phyloP scores from a whole-genome alignment of 2,888 invertebrate genomes.

The Eupithecia abbreviata region DNA sequence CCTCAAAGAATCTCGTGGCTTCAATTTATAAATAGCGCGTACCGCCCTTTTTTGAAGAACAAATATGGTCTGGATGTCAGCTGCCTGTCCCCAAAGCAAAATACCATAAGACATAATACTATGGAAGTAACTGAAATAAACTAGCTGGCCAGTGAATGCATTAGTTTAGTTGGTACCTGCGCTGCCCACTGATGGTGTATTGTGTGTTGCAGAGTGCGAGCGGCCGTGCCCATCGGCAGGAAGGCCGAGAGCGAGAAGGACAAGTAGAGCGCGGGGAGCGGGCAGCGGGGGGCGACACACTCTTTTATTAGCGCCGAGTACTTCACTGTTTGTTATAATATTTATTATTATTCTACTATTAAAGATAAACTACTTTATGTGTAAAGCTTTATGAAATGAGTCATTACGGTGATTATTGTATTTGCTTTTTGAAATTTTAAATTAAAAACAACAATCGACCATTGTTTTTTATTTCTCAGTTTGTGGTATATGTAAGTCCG shows the following conservation, averaged over 20 bases:
- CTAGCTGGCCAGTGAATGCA: no score
- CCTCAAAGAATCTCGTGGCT: no score
- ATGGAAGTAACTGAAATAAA: no score
- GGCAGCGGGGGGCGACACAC: conserved; percentile 63
- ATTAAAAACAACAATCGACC: conserved; percentile 74
- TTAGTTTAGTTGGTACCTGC: no score
- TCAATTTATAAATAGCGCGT: no score
- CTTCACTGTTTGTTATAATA: conserved; percentile 78
- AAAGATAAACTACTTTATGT: conserved; percentile 77
- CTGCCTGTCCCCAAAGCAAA: no score
- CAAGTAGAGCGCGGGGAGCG: conserved; percentile 83
- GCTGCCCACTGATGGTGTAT: neutral
- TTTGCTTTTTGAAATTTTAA: conserved; percentile 84
- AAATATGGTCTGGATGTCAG: no score
- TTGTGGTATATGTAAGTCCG: no score
- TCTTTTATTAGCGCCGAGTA: conserved; percentile 63
- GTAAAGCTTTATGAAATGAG: conserved; percentile 83
- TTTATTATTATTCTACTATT: conserved; percentile 79
- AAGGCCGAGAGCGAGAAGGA: conserved; percentile 93
- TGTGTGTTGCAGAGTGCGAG: conserved; percentile 87
- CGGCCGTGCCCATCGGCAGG: conserved; percentile 94
- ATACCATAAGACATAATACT: no score
- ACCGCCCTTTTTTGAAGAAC: no score
- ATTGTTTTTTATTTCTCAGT: conserved; percentile 44
- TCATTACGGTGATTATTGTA: conserved; percentile 82